phyloP scores from a whole-genome alignment of 30 jellyfish, hydroid and myxozoan species.

The Aurelia sp. region DNA sequence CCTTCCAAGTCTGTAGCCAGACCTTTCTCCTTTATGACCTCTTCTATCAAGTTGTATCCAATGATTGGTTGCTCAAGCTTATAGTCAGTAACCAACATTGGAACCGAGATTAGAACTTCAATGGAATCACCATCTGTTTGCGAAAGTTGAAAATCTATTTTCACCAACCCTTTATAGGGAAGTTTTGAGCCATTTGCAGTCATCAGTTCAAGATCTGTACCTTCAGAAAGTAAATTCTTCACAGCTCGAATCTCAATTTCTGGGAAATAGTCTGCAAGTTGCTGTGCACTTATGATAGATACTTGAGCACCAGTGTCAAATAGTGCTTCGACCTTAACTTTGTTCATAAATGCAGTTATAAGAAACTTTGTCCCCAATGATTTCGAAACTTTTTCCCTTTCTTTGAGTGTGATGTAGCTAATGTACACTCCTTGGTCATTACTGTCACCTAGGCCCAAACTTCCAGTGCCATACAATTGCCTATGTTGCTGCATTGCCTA shows the following conservation, averaged over 20 bases:
- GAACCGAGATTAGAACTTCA: slow-evolving; percentile 9
- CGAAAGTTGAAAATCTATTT: neutral
- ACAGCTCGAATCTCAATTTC: neutral
- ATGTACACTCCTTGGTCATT: slow-evolving; percentile 3
- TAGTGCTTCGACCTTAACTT: slow-evolving; percentile 1
- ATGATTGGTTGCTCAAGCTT: neutral
- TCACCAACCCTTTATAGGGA: slow-evolving; percentile 8
- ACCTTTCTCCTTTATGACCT: neutral
- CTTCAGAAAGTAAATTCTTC: neutral
- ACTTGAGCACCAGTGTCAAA: slow-evolving; percentile 65
- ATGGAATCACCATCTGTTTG: neutral
- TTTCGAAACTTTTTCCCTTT: neutral
- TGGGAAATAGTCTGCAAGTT: slow-evolving; percentile 5
- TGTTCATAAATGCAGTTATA: neutral
- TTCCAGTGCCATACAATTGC: too few species aligned
- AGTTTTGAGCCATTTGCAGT: slow-evolving; percentile 26
- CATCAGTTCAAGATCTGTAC: neutral
- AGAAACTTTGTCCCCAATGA: neutral
- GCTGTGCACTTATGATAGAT: slow-evolving; percentile 19
- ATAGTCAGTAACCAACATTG: neutral
- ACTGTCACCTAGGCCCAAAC: slow-evolving; percentile 8
- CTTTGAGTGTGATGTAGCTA: slow-evolving; percentile 31
- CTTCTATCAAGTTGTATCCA: slow-evolving; percentile 1
- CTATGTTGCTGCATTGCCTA: too few species aligned
- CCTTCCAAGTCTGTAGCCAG: too few species aligned